Evolutionary conservation across 1,140 invertebrate species (phyloP).

Genomic region (Oreohelix idahoensis): DNA sequence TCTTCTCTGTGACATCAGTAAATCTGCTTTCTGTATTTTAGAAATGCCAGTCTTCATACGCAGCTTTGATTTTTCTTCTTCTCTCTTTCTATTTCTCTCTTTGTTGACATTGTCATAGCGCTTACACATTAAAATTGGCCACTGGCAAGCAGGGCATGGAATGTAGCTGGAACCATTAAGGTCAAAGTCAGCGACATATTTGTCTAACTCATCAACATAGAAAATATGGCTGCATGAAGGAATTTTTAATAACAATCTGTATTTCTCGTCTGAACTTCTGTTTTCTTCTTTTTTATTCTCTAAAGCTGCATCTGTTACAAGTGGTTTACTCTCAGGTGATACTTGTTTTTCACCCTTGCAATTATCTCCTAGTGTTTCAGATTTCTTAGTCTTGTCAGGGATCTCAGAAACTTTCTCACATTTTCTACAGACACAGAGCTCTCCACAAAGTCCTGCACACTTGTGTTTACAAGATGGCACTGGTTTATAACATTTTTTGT

Average conservation of each 20-base stretch:
- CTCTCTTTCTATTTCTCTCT: neutral
- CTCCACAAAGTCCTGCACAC: slow-evolving; percentile 78
- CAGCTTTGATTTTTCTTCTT: neutral
- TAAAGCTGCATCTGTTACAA: too few relatives aligned
- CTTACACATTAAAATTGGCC: neutral
- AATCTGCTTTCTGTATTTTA: neutral
- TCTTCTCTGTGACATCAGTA: neutral
- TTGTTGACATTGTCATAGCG: neutral
- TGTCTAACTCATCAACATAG: slow-evolving; percentile 1
- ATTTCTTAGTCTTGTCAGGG: neutral
- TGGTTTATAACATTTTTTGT: slow-evolving; percentile 67
- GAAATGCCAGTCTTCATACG: neutral
- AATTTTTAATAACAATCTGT: neutral
- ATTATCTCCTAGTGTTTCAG: too few relatives aligned
- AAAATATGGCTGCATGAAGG: slow-evolving; percentile 13
- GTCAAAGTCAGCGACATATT: slow-evolving; percentile 8
- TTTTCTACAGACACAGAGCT: slow-evolving; percentile 74
- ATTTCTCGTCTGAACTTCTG: neutral
- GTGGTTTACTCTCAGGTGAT: too few relatives aligned
- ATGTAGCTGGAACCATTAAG: neutral
- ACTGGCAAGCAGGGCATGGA: neutral
- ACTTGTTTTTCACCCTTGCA: too few relatives aligned
- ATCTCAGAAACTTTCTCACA: slow-evolving; percentile 21
- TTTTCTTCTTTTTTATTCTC: too few relatives aligned
- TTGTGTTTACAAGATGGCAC: slow-evolving; percentile 76